A percentile compares a stretch with the other conserved stretches of the same genome.
phyloP scores from a whole-genome alignment of 2,888 invertebrate genomes.

The Patella ulyssiponensis region DNA sequence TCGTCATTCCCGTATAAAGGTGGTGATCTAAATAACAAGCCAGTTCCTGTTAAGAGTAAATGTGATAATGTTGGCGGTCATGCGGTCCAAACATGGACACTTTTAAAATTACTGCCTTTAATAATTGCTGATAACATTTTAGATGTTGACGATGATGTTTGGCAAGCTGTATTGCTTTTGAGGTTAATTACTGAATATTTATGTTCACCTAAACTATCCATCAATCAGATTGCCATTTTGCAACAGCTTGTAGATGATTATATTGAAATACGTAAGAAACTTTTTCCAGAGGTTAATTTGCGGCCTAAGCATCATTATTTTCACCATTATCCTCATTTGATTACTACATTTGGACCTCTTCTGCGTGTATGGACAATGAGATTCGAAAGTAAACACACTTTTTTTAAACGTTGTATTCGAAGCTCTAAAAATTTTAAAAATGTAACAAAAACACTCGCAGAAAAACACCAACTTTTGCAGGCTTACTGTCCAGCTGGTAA shows the following conservation, averaged over 20 bases:
- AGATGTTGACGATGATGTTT: slow-evolving; percentile 11
- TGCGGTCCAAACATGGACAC: slow-evolving; percentile 28
- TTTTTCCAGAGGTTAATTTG: neutral
- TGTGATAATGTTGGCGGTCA: slow-evolving; percentile 21
- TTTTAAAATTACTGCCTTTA: slow-evolving; percentile 20
- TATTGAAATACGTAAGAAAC: neutral
- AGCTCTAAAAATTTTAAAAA: neutral
- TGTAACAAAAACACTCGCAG: neutral
- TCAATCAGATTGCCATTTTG: slow-evolving; percentile 3
- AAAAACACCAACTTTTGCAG: slow-evolving; percentile 2
- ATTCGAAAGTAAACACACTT: neutral
- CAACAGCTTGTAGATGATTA: slow-evolving; percentile 15
- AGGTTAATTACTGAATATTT: slow-evolving; percentile 17
- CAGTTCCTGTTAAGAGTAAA: neutral
- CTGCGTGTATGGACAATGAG: neutral
- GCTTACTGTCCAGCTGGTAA: neutral
- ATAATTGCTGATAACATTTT: neutral
- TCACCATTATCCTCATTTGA: neutral
- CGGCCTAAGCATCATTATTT: neutral
- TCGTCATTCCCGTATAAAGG: neutral
- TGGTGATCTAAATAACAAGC: slow-evolving; percentile 12
- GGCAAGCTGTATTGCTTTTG: slow-evolving; percentile 17
- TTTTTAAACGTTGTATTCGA: neutral
- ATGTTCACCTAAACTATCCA: slow-evolving; percentile 19
- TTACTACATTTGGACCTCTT: neutral